phyloP scores from a whole-genome alignment of 2,888 invertebrate species.

The Pycnomerus fuliginosus region DNA sequence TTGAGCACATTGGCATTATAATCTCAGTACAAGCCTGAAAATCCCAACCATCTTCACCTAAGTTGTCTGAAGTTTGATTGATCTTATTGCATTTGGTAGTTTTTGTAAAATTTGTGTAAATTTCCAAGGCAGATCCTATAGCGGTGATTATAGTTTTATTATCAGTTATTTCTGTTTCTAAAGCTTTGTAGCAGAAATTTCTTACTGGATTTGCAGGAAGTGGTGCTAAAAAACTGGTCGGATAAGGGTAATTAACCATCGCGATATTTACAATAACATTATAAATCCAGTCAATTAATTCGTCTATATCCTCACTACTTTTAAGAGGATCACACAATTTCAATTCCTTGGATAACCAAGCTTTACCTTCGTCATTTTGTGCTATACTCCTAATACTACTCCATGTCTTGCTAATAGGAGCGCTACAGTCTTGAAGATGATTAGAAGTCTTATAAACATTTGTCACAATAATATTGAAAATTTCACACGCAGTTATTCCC shows the following conservation, averaged over 20 bases:
- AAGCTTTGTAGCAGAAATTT: constrained; percentile 60
- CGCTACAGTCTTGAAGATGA: constrained; percentile 60
- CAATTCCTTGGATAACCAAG: constrained; percentile 71
- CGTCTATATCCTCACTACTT: constrained; percentile 56
- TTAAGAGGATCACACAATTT: constrained; percentile 73
- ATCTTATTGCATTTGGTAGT: constrained; percentile 67
- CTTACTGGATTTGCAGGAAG: constrained; percentile 84
- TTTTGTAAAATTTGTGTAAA: constrained; percentile 83
- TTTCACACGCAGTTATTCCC: constrained; percentile 75
- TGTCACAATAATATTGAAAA: constrained; percentile 76
- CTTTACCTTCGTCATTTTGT: constrained; percentile 63
- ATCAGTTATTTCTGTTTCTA: constrained; percentile 28
- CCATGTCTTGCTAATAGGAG: constrained; percentile 80
- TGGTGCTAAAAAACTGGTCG: constrained; percentile 76
- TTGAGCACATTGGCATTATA: constrained; percentile 90
- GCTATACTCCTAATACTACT: constrained; percentile 61
- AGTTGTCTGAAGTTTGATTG: constrained; percentile 56
- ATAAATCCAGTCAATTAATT: constrained; percentile 68
- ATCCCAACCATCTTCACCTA: constrained; percentile 76
- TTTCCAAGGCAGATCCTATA: constrained; percentile 67
- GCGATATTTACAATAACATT: constrained; percentile 78
- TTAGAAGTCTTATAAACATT: constrained; percentile 63
- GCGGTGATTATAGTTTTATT: constrained; percentile 59
- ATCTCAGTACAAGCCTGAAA: constrained; percentile 94
- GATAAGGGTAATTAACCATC: constrained; percentile 95